Base-by-base conservation (phyloP, 2,888 invertebrate genomes). In the Plemyria rubiginata region DNA sequence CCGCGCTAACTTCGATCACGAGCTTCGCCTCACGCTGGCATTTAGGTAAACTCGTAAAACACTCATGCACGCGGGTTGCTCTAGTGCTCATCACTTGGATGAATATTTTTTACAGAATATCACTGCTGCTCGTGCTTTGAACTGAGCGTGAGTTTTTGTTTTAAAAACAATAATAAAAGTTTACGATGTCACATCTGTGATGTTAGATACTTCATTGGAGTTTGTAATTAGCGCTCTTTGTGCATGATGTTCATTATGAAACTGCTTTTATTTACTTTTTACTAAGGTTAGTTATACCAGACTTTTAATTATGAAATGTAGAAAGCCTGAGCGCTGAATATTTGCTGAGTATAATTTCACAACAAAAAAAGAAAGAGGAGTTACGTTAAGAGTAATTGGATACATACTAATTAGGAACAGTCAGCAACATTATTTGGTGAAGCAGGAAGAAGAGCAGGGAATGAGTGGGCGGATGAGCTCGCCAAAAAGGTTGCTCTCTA, bases 101-200 rank as follows among this genome's bases (percentile, higher is more conserved):
- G 22, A 22, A 22, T 22, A 22, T 22, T 22, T 1, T 22, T 22
- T 22, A 22, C 22, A 3, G 22, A 22, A 22, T 22, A 22, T 1
- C 22, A 22, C 22, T 22, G 3, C 22, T 22, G 1, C 67, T 65
- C 62, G 64, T 60, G 66, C 74, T 70, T 78, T 77, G 71, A 75
- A 72, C 67, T 53, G 54, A 58, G 56, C 67, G 59, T 52, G 49
- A 45, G 32, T 63, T 66, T 67, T 67, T 66, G 61, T 66, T 63
- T 46, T 51, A 66, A 43, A 58, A 66, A 68, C 63, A 59, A 66
- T 68, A 60, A 61, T 62, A 66, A 62, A 65, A 63, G 57, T 60
- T 62, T 63, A 61, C 55, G 51, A 62, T 57, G 62, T 52, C 54
- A 45, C 41, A 52, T 49, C 12, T 57, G 56, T 50, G 32, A 56